A percentile compares a stretch with the other conserved stretches of the same genome.
phyloP scores from a whole-genome alignment of 92 coral and sea anemone genomes.

The Paramuricea clavata region DNA sequence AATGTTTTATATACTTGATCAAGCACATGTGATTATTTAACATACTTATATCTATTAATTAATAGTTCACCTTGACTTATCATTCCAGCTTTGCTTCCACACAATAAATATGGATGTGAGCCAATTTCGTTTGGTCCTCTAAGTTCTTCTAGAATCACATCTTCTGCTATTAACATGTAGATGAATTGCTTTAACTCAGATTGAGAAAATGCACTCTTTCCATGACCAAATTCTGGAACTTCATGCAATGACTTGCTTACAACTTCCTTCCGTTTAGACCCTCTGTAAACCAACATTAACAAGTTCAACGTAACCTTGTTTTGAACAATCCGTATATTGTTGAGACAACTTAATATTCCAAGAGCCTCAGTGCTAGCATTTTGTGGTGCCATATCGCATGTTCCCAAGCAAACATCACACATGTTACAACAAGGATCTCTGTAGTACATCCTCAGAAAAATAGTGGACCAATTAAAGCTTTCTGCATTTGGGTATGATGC shows the following conservation, averaged over 20 bases:
- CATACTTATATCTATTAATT: slow-evolving; percentile 43
- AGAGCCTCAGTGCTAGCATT: slow-evolving; percentile 59
- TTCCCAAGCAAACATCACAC: no score
- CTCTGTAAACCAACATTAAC: slow-evolving; percentile 54
- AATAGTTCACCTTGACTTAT: slow-evolving; percentile 48
- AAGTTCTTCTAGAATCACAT: slow-evolving; percentile 49
- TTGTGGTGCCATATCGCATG: neutral
- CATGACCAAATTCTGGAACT: slow-evolving; percentile 57
- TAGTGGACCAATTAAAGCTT: slow-evolving; percentile 50
- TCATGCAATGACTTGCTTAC: slow-evolving; percentile 47
- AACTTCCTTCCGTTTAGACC: slow-evolving; percentile 57
- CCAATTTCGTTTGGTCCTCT: slow-evolving; percentile 56
- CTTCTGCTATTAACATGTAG: slow-evolving; percentile 51
- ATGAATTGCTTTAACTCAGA: slow-evolving; percentile 41
- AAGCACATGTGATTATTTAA: neutral
- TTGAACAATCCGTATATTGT: slow-evolving; percentile 52
- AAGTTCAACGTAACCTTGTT: slow-evolving; percentile 41
- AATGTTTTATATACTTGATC: neutral
- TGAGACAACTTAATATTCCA: slow-evolving; percentile 49
- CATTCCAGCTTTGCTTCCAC: slow-evolving; percentile 45
- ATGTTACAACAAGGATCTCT: slow-evolving; percentile 40
- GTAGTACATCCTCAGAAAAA: slow-evolving; percentile 42
- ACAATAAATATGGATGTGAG: slow-evolving; percentile 53
- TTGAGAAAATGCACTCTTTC: slow-evolving; percentile 44
- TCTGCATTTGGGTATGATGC: slow-evolving; percentile 60